A percentile compares a stretch with the other conserved stretches of the same genome.
phyloP scores from a whole-genome alignment of 2,797 vertebrate species.

The Cossypha niveicapilla region DNA sequence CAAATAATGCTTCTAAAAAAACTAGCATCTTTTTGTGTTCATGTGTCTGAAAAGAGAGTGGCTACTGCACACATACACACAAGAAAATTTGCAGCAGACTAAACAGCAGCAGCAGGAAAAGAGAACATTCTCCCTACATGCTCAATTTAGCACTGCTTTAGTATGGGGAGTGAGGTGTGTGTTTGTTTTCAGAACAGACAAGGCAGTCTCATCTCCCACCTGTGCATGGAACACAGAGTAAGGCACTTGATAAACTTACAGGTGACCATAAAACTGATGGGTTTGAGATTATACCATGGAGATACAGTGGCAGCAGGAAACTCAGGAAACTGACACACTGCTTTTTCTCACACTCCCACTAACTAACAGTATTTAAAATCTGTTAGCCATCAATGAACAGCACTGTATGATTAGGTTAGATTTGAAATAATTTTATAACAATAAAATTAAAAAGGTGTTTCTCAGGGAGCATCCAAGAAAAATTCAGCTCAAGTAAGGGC shows the following conservation, averaged over 20 bases:
- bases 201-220: neutral
- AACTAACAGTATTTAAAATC: neutral
- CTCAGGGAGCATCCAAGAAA: neutral
- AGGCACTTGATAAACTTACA: neutral
- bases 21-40: fast-evolving
- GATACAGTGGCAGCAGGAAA: neutral
- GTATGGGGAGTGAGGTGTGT: neutral
- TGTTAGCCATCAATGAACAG: neutral
- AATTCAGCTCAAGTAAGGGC: fast-evolving
- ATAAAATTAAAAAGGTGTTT: neutral
- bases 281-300: neutral
- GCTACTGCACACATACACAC: neutral
- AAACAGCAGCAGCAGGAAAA: neutral
- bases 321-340: fast-evolving
- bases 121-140: neutral
- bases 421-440: neutral
- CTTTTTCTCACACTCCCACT: neutral
- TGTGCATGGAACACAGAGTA: fast-evolving
- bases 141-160: neutral
- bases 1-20: neutral
- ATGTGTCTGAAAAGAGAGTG: neutral
- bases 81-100: neutral
- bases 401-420: neutral
- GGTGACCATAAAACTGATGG: neutral
- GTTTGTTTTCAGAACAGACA: neutral